Evolutionary conservation across 1,140 invertebrate genomes (phyloP), one percentile per base, ranked within the genome.

Genomic region (Pseudoatta argentina): DNA sequence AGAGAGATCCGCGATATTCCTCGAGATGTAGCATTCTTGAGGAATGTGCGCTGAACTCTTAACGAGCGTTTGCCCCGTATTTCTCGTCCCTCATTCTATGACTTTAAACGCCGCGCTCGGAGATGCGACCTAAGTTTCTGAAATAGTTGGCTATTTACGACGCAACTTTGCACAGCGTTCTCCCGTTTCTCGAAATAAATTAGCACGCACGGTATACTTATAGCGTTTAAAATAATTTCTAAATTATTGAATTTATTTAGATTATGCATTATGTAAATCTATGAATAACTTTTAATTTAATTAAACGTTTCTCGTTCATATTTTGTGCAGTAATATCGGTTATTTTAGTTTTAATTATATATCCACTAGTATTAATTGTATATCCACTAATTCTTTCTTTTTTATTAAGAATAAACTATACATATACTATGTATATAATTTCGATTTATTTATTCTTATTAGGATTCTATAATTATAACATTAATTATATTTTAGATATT

Each of bases 61-160:
- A 82, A 73, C 79, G 55, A 83, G 67, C 79, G 8, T 44, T 73
- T 73, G 69, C 69, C 55, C 69, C 34, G 67, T 73, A 82, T 83
- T 83, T 61, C 69, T 51, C 55, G 7, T 30, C n/a, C 14, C 7
- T 44, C 69, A 48, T 73, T 83, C 69, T 69, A 67, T 55, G 27
- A 51, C 69, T 83, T 83, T 48, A 83, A 83, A 75, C 24, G 67
- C 55, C 39, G 55, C 57, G 55, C 79, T 55, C 76, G 14, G n/a
- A 79, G 76, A 77, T 61, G 77, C 77, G 48, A 55, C 75, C 66
- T 16, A 27, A 83, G 79, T 75, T 83, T 83, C 79, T 83, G 69
- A 83, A 83, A 83, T 83, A 83, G 79, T 83, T 73, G 53, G 55
- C 79, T 83, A 83, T 83, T 83, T 83, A 83, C 39, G 57, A 75